Evolutionary conservation across 2,113 vertebrate species (phyloP).

Genomic region (Phalacrocorax aristotelis): DNA sequence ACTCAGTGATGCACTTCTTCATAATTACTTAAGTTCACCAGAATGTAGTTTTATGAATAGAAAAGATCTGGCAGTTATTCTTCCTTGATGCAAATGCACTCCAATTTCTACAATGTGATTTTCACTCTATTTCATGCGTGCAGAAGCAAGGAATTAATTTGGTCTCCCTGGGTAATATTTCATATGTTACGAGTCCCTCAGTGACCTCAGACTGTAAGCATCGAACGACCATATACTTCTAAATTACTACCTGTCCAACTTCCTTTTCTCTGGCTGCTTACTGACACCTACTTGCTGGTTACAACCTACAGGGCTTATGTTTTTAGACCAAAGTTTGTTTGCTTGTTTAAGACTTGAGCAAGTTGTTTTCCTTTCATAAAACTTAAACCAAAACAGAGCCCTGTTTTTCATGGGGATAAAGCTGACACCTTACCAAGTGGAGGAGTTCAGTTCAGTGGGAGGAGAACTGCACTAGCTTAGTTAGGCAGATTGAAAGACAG

Average conservation of each 20-base stretch:
- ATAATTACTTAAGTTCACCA: neutral
- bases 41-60: neutral
- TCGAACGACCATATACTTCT: neutral
- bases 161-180: neutral
- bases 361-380: neutral
- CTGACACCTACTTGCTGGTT: neutral
- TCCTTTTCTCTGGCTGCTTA: neutral
- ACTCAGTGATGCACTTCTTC: neutral
- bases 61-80: neutral
- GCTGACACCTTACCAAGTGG: neutral
- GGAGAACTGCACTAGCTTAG: neutral
- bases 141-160: neutral
- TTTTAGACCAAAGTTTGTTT: neutral
- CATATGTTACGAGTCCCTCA: neutral
- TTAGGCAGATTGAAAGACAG: neutral
- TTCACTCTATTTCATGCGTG: neutral
- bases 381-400: neutral
- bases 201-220: neutral
- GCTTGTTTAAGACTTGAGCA: neutral
- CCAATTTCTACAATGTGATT: neutral
- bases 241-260: neutral
- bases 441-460: neutral
- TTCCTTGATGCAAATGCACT: neutral
- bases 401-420: neutral
- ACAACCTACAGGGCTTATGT: neutral